phyloP scores from a whole-genome alignment of 2,113 vertebrate genomes.

The Esox niger region DNA sequence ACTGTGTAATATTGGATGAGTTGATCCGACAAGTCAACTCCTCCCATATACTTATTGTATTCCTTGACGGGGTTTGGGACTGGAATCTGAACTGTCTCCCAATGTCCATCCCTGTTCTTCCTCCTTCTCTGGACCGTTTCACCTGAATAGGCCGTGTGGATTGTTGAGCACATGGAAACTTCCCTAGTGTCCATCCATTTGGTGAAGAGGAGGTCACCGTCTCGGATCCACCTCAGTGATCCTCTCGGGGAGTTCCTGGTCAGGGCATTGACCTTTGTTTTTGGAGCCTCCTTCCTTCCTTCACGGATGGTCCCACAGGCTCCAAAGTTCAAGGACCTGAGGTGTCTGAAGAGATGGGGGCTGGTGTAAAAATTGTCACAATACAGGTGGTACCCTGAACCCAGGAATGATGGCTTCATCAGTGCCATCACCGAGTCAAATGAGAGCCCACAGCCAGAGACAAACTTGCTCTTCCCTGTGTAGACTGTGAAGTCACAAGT shows the following conservation, averaged over 20 bases:
- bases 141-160: too few relatives aligned
- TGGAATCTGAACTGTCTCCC: neutral
- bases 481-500: conserved; percentile 20
- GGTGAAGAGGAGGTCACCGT: conserved; percentile 22
- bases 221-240: conserved; percentile 22
- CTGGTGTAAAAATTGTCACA: conserved; percentile 23
- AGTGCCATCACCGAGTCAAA: conserved; percentile 20
- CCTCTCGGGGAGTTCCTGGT: neutral
- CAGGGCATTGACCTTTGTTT: neutral
- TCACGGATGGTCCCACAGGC: conserved; percentile 18
- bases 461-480: conserved; percentile 7
- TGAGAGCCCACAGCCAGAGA: conserved; percentile 8
- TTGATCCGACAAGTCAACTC: conserved; percentile 3
- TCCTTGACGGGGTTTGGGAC: neutral
- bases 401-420: conserved; percentile 3
- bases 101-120: neutral
- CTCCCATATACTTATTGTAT: conserved; percentile 7
- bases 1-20: too few relatives aligned
- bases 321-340: neutral
- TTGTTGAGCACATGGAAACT: conserved; percentile 17
- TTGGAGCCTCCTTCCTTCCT: neutral
- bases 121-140: neutral
- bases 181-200: conserved; percentile 26
- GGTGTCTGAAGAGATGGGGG: conserved; percentile 3
- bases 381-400: conserved; percentile 24